Base-by-base conservation (phyloP, 2,797 vertebrate genomes). In the Sebastolobus altivelis region DNA sequence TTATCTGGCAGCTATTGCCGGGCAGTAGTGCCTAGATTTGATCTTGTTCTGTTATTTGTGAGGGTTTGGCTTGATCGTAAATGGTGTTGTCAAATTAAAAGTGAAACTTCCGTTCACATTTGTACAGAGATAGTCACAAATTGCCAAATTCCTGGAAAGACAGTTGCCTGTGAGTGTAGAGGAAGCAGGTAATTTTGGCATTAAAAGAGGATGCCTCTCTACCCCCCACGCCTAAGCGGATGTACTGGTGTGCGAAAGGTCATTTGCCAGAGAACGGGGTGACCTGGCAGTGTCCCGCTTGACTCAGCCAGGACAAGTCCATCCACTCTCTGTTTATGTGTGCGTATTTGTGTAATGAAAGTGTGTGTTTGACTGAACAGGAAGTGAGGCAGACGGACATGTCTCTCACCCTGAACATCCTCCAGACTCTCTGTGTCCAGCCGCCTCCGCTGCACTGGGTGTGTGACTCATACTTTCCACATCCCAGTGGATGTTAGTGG, bases 401-500 rank as follows among this genome's bases (percentile, higher is more conserved):
- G 86, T 92, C 92, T 91, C 87, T 94, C 90, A 93, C 90, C 86
- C 93, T 88, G 92, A 93, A 94, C 94, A 94, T 95, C 94, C 94
- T 93, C 92, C 90, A 92, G 93, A 88, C 86, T 93, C 77, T 76
- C 75, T 7, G 68, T 80, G 88, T 91, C 86, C 89, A 86, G 88
- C 88, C 46, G 63, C 89, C 89, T 88, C 88, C 77, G 66, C 84
- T 79, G 87, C 72, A 70, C 72, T 86, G 82, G 65, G 81, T 81
- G 87, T 62, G 89, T 96, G 95, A 96, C 90, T 96, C 94, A 95
- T 86, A 90, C 75, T 95, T 96, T 95, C 95, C 95, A 95, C 92
- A 92, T 93, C 89, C 94, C 85, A 78, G 87, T 93, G 88, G 92
- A 94, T 93, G 90, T 93, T 83, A 80, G 85, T 85, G 72, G 84